Conservation (phyloP, 2,797 vertebrate genomes). For the Diglossa cyanea region DNA sequence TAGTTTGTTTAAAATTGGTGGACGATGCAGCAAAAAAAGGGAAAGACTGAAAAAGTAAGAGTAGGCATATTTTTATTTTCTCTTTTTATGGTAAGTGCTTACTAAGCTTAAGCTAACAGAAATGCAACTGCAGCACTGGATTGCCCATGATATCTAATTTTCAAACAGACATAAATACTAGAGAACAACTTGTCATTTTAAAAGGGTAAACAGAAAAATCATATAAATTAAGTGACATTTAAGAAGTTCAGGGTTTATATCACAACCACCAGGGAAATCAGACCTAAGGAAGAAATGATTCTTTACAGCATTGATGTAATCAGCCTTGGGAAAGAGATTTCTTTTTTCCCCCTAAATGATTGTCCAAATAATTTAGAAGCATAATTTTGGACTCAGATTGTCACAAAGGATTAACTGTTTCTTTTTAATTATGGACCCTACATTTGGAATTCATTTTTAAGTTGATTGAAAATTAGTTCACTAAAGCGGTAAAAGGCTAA, state of each 20-base stretch:
- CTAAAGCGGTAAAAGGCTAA: conserved; percentile 40
- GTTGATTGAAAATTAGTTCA: conserved; percentile 55
- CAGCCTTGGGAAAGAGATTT: neutral
- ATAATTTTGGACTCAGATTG: conserved; percentile 36
- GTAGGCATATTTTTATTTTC: conserved; percentile 22
- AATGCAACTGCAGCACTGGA: neutral
- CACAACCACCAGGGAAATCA: conserved; percentile 51
- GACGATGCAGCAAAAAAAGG: neutral
- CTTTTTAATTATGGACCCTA: conserved; percentile 40
- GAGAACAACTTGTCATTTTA: conserved; percentile 47
- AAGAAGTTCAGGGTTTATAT: conserved; percentile 53
- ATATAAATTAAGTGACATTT: conserved; percentile 64
- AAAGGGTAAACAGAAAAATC: conserved; percentile 65
- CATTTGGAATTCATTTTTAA: conserved; percentile 41
- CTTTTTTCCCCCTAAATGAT: neutral
- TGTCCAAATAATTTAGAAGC: conserved; percentile 13
- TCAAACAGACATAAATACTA: conserved; percentile 52
- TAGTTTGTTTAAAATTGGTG: neutral
- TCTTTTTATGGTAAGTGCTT: conserved; percentile 38
- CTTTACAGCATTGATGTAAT: conserved; percentile 34
- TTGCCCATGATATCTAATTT: conserved; percentile 45
- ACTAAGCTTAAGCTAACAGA: conserved; percentile 42
- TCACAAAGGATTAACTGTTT: conserved; percentile 46
- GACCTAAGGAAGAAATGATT: conserved; percentile 37
- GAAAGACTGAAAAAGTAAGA: neutral